phyloP scores from a whole-genome alignment of 2,113 vertebrate species.

The Sapajus apella region DNA sequence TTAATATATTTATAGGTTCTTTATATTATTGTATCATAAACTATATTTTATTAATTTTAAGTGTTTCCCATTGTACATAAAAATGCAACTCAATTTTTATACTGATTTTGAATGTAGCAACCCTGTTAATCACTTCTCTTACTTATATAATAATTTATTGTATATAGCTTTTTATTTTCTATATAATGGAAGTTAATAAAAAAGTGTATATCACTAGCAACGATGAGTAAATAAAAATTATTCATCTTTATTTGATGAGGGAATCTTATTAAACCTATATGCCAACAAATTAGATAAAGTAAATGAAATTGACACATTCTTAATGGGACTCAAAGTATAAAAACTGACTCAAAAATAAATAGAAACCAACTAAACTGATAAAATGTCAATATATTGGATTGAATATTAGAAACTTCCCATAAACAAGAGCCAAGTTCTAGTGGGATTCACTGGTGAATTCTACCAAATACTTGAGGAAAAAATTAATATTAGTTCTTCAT shows the following conservation, averaged over 20 bases:
- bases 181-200: background rate
- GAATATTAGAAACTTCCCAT: background rate
- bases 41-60: background rate
- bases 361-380: background rate
- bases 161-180: background rate
- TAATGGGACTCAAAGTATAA: background rate
- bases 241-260: background rate
- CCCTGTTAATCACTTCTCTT: background rate
- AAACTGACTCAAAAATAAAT: background rate
- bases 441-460: background rate
- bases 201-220: background rate
- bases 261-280: background rate
- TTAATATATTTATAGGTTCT: background rate
- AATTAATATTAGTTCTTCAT: background rate
- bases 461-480: background rate
- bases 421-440: background rate
- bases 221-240: background rate
- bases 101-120: background rate
- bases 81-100: background rate
- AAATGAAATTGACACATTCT: background rate
- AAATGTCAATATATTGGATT: background rate
- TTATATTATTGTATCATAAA: background rate
- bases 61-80: background rate
- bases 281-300: background rate
- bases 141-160: background rate